Conservation (phyloP, 2,888 invertebrate genomes). For the Dicyrtoma fusca region DNA sequence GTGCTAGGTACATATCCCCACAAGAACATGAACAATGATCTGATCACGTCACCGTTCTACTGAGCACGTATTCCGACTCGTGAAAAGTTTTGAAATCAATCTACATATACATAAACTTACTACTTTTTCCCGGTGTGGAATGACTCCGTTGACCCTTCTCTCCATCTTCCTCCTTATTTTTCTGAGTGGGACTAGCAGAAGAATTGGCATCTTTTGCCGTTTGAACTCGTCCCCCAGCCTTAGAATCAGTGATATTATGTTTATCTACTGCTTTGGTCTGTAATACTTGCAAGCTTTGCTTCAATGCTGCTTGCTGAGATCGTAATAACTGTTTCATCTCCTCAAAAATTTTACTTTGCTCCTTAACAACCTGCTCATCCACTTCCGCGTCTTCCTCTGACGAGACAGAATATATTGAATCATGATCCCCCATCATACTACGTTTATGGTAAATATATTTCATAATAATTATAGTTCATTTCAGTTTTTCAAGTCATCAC, state of each 20-base stretch:
- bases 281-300: conserved; percentile 51
- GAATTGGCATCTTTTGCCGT: neutral
- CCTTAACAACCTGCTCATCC: conserved; percentile 43
- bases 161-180: neutral
- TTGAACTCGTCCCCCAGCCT: neutral
- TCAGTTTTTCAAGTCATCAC: neutral
- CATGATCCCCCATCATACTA: conserved; percentile 6
- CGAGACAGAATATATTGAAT: neutral
- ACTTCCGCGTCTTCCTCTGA: conserved; percentile 20
- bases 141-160: conserved; percentile 25
- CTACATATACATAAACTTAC: conserved; percentile 23
- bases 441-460: neutral
- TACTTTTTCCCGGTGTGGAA: conserved; percentile 29
- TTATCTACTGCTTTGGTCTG: conserved; percentile 45
- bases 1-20: no score
- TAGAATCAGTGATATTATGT: neutral
- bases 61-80: no score
- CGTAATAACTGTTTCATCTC: conserved; percentile 54
- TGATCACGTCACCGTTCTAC: no score
- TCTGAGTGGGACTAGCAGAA: neutral
- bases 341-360: conserved; percentile 54
- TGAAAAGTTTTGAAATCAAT: no score
- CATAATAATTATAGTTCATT: neutral
- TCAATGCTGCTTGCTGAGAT: conserved; percentile 52
- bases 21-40: no score